Conservation (phyloP, 2,888 invertebrate genomes). For the Drosophila subsilvestris region DNA sequence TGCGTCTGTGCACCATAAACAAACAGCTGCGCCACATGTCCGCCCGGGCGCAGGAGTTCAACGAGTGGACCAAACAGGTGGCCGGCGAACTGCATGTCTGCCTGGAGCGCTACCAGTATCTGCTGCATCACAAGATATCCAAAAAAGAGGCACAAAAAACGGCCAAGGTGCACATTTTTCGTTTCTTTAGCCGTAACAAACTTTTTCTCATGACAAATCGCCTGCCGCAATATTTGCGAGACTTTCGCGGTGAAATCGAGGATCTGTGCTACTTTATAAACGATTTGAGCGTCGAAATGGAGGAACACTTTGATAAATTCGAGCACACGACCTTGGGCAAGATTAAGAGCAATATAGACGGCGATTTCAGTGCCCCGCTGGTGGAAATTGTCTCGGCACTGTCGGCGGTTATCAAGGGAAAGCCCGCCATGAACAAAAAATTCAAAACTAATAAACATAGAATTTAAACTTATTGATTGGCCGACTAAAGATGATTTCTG, state of each 20-base stretch:
- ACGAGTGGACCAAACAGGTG: constrained; percentile 31
- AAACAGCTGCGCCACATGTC: constrained; percentile 22
- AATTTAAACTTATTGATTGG: no score
- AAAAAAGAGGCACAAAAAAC: constrained; percentile 23
- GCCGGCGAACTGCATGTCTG: constrained; percentile 38
- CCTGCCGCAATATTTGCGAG: constrained; percentile 31
- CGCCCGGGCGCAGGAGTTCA: neutral
- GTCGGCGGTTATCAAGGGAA: neutral
- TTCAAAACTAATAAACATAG: no score
- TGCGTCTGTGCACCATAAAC: constrained; percentile 5
- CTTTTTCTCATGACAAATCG: constrained; percentile 6
- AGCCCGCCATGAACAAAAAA: neutral
- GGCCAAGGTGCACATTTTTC: neutral
- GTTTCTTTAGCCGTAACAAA: neutral
- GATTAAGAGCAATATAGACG: neutral
- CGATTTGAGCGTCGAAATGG: neutral
- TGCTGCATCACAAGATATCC: constrained; percentile 30
- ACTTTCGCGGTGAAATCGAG: constrained; percentile 42
- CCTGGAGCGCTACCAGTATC: constrained; percentile 23
- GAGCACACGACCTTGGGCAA: neutral
- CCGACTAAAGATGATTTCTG: no score
- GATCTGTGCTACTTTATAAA: constrained; percentile 19
- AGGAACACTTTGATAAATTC: neutral
- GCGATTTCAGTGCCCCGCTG: neutral
- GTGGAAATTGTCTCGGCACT: neutral